phyloP scores from a whole-genome alignment of 2,797 vertebrate genomes.

The Sebastes iracundus region DNA sequence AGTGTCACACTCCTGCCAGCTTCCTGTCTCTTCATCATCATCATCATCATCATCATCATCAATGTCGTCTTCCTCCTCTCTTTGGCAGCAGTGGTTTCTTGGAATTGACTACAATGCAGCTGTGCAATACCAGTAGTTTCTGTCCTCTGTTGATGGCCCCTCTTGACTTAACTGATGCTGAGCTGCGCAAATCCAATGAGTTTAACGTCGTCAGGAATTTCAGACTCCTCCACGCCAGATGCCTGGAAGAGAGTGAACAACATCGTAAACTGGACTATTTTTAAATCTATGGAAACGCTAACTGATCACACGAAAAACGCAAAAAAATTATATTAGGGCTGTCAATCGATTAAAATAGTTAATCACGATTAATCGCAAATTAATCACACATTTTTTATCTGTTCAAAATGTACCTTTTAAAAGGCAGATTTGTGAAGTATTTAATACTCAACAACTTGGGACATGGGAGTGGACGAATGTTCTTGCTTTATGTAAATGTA shows the following conservation, averaged over 20 bases:
- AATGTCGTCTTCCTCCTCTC: slow-evolving; percentile 76
- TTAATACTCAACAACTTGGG: no score
- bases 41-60: neutral
- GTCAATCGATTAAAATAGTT: no score
- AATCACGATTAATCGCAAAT: no score
- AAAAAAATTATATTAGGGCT: neutral
- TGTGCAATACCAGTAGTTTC: slow-evolving; percentile 72
- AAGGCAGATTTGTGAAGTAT: no score
- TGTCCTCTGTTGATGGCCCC: slow-evolving; percentile 61
- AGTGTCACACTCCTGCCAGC: slow-evolving; percentile 77
- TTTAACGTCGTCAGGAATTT: slow-evolving; percentile 94
- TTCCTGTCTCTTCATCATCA: slow-evolving; percentile 24
- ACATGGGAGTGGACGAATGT: no score
- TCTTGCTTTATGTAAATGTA: no score
- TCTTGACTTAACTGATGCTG: slow-evolving; percentile 91
- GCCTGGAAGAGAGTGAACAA: slow-evolving; percentile 80
- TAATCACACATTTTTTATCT: no score
- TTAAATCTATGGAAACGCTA: neutral
- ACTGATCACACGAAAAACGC: neutral
- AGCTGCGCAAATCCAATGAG: slow-evolving; percentile 97
- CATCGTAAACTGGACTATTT: neutral
- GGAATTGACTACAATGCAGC: slow-evolving; percentile 78
- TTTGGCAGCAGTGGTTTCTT: slow-evolving; percentile 94
- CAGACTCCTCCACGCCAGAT: slow-evolving; percentile 92
- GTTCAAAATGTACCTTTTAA: no score